Conservation (phyloP, 35 echinoderm and acorn worm genomes). For the Heliocidaris erythrogramma region DNA sequence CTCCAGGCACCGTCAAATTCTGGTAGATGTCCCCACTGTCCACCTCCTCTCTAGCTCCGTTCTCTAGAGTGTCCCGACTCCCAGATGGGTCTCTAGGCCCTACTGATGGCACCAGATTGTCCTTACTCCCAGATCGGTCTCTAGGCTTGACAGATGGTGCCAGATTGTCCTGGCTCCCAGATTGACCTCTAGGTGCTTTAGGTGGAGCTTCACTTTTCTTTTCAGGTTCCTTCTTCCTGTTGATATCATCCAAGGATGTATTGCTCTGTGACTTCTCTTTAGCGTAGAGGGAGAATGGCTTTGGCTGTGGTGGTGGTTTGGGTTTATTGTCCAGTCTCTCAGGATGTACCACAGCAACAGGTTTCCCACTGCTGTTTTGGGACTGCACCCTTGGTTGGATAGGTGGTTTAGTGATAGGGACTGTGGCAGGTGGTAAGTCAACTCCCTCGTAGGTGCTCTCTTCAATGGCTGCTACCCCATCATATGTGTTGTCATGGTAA, state of each 20-base stretch:
- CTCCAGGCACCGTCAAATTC: background rate
- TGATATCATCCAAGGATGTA: background rate
- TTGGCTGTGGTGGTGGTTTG: background rate
- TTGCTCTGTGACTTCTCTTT: background rate
- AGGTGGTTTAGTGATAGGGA: background rate
- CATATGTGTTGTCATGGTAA: background rate
- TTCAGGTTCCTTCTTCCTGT: background rate
- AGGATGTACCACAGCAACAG: background rate
- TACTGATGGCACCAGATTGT: background rate
- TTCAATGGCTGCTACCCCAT: background rate
- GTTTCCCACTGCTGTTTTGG: background rate
- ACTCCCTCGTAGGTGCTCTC: background rate
- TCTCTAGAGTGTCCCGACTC: background rate
- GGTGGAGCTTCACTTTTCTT: background rate
- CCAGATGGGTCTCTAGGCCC: background rate
- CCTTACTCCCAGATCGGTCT: background rate
- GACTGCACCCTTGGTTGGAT: background rate
- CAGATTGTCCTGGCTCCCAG: background rate
- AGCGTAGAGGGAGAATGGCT: background rate
- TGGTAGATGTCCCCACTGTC: conserved; percentile 6
- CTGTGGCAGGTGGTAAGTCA: background rate
- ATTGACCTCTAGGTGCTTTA: background rate
- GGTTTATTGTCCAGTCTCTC: background rate
- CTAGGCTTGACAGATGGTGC: background rate
- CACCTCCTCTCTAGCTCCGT: background rate